Evolutionary conservation across 2,888 invertebrate genomes (phyloP).

Genomic region (Drosophila melanocephala): DNA sequence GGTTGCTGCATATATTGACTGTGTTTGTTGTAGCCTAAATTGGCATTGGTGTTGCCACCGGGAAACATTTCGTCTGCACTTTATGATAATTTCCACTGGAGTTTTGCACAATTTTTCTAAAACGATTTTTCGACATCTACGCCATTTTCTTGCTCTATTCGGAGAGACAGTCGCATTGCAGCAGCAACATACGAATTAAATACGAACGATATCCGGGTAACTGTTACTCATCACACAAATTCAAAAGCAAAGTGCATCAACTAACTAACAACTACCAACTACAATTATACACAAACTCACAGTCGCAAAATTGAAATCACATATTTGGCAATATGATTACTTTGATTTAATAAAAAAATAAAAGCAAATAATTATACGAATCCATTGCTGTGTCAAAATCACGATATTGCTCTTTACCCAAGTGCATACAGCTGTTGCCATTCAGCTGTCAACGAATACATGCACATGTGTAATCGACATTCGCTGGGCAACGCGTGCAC

Average conservation of each 20-base stretch:
- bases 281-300: background rate
- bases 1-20: slow-evolving; percentile 85
- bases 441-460: background rate
- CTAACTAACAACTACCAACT: background rate
- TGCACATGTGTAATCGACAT: slow-evolving; percentile 18
- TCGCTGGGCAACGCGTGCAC: slow-evolving; percentile 30
- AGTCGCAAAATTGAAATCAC: background rate
- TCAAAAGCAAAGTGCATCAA: background rate
- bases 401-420: background rate
- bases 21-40: slow-evolving; percentile 76
- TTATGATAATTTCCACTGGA: slow-evolving; percentile 5
- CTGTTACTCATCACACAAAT: slow-evolving; percentile 15
- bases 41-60: slow-evolving; percentile 81
- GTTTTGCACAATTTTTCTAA: slow-evolving; percentile 33
- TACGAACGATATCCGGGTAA: background rate
- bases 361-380: background rate
- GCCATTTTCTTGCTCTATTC: slow-evolving; percentile 62
- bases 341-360: background rate
- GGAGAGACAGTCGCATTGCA: slow-evolving; percentile 40
- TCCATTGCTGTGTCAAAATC: background rate
- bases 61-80: slow-evolving; percentile 76
- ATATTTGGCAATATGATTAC: background rate
- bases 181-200: slow-evolving; percentile 15
- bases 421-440: slow-evolving; percentile 6
- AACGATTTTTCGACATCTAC: slow-evolving; percentile 46